A percentile compares a stretch with the other conserved stretches of the same genome.
phyloP scores from a whole-genome alignment of 1,140 invertebrate genomes.

The Panonychus citri region DNA sequence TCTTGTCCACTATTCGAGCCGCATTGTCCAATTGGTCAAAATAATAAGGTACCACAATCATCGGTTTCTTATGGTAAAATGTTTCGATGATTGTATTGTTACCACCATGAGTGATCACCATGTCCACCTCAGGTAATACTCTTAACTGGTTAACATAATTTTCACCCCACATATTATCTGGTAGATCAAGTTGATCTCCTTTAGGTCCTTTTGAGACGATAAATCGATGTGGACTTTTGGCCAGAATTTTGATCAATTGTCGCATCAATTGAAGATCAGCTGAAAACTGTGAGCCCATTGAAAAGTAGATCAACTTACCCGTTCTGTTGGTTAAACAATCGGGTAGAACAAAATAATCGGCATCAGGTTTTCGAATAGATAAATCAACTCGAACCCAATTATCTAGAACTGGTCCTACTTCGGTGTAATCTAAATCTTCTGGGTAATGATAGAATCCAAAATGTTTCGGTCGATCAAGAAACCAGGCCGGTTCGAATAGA shows the following conservation, averaged over 20 bases:
- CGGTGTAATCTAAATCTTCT: too few species aligned
- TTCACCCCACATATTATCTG: not conserved
- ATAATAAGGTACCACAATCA: not conserved
- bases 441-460: too few species aligned
- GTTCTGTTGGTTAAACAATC: too few species aligned
- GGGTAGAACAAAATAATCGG: too few species aligned
- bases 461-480: too few species aligned
- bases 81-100: conserved; percentile 3
- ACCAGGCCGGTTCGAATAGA: too few species aligned
- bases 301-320: not conserved
- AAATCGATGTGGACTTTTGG: not conserved
- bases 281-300: not conserved
- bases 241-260: not conserved
- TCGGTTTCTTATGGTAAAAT: not conserved
- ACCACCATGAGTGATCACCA: conserved; percentile 3
- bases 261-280: not conserved
- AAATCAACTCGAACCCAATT: too few species aligned
- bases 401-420: too few species aligned
- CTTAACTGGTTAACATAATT: not conserved
- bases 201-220: not conserved
- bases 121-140: not conserved
- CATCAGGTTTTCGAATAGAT: too few species aligned
- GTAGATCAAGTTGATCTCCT: not conserved
- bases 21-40: conserved; percentile 8
- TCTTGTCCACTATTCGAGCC: not conserved